phyloP scores from a whole-genome alignment of 1,140 invertebrate species.

The Drosophila sturtevanti region DNA sequence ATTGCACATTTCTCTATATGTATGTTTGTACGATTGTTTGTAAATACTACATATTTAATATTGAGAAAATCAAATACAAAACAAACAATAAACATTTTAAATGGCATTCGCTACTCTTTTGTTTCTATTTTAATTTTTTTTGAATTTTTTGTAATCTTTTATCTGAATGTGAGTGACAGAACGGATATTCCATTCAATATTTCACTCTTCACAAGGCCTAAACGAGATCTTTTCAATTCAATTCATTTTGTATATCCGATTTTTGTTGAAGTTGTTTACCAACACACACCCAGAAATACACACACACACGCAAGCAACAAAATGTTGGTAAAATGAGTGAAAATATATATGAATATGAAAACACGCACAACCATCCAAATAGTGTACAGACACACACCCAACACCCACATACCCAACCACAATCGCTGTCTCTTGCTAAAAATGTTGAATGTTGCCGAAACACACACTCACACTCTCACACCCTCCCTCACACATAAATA shows the following conservation, averaged over 20 bases:
- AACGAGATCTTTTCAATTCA: slow-evolving; percentile 1
- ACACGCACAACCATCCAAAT: slow-evolving; percentile 48
- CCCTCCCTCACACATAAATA: no score
- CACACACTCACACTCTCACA: neutral
- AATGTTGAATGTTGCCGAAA: slow-evolving; percentile 66
- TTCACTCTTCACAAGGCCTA: neutral
- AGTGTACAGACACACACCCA: slow-evolving; percentile 20
- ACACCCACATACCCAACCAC: neutral
- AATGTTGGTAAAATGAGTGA: neutral
- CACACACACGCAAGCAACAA: slow-evolving; percentile 22
- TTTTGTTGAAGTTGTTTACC: slow-evolving; percentile 3
- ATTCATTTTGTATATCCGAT: neutral
- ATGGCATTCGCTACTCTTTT: neutral
- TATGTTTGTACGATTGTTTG: slow-evolving; percentile 64
- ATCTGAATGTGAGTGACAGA: neutral
- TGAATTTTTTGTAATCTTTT: neutral
- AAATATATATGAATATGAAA: neutral
- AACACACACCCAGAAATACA: neutral
- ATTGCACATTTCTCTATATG: slow-evolving; percentile 53
- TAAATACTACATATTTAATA: slow-evolving; percentile 57
- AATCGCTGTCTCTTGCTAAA: slow-evolving; percentile 60
- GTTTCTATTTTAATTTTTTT: neutral
- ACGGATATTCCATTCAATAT: neutral
- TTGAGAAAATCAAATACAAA: slow-evolving; percentile 17
- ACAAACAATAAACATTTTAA: slow-evolving; percentile 19